These are phyloP conservation scores for Conopomorpha cramerella DNA, from an alignment of 1,140 invertebrate genomes.

Conservation along the genomic window DNA sequence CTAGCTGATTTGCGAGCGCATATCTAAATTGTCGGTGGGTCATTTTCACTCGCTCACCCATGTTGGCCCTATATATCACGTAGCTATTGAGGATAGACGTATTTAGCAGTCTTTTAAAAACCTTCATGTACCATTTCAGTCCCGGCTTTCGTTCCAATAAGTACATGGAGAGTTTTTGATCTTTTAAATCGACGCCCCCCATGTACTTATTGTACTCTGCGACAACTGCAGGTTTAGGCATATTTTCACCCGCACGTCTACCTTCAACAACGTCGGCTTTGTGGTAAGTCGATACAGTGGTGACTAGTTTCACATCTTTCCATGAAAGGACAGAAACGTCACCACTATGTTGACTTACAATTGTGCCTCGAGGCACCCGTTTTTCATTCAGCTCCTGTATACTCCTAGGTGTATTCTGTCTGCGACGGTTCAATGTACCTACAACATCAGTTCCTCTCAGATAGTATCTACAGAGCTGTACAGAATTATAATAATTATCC, in stretches of 20 bases:
- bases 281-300: background rate
- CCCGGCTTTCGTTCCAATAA: slow-evolving; percentile 5
- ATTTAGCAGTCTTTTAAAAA: slow-evolving; percentile 1
- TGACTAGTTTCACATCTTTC: slow-evolving; percentile 6
- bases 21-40: slow-evolving; percentile 1
- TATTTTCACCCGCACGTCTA: background rate
- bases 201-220: slow-evolving; percentile 11
- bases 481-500: slow-evolving; percentile 11
- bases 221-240: slow-evolving; percentile 5
- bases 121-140: slow-evolving; percentile 5
- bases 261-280: background rate
- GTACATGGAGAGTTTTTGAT: slow-evolving; percentile 8
- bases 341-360: slow-evolving; percentile 3
- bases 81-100: slow-evolving; percentile 2
- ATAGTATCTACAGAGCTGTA: slow-evolving; percentile 6
- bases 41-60: background rate
- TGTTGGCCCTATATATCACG: background rate
- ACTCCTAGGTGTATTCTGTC: background rate
- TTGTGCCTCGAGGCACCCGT: background rate
- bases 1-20: background rate
- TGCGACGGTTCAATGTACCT: slow-evolving; percentile 5
- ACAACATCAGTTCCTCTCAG: slow-evolving; percentile 7
- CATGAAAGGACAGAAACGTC: slow-evolving; percentile 4
- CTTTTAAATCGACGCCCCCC: slow-evolving; percentile 12
- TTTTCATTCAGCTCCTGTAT: slow-evolving; percentile 1